Percentiles rank a stretch among this genome's conserved stretches.
These are phyloP conservation scores for Sciaenops ocellatus DNA, from an alignment of 2,797 vertebrate genomes.

Conservation along the genomic window DNA sequence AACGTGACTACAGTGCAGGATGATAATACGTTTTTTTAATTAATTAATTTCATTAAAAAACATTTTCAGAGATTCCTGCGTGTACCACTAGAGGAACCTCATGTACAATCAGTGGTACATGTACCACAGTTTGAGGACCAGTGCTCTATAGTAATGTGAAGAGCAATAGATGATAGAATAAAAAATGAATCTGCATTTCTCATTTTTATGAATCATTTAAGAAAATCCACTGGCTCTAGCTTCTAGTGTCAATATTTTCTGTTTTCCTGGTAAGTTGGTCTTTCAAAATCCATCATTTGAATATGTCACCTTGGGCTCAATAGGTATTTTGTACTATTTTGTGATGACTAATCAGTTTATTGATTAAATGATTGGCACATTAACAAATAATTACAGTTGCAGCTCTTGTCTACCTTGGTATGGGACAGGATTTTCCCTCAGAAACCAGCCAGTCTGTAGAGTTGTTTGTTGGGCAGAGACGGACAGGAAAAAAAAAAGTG, in stretches of 20 bases:
- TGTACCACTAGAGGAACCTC: too few relatives aligned
- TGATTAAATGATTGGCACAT: background rate
- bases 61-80: too few relatives aligned
- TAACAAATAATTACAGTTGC: background rate
- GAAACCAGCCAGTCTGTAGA: background rate
- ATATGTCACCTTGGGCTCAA: background rate
- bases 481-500: too few relatives aligned
- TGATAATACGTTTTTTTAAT: too few relatives aligned
- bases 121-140: background rate
- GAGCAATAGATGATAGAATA: background rate
- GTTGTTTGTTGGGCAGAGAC: background rate
- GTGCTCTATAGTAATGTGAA: background rate
- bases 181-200: background rate
- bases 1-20: too few relatives aligned
- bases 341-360: background rate
- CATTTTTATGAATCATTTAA: background rate
- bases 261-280: background rate
- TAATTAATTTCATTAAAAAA: too few relatives aligned
- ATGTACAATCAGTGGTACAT: too few relatives aligned
- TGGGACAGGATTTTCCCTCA: background rate
- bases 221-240: background rate
- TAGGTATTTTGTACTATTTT: background rate
- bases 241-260: background rate
- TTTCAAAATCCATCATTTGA: background rate
- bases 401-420: background rate